A percentile compares a stretch with the other conserved stretches of the same genome.
phyloP scores from a whole-genome alignment of 2,797 vertebrate species.

The Leptodactylus fallax region DNA sequence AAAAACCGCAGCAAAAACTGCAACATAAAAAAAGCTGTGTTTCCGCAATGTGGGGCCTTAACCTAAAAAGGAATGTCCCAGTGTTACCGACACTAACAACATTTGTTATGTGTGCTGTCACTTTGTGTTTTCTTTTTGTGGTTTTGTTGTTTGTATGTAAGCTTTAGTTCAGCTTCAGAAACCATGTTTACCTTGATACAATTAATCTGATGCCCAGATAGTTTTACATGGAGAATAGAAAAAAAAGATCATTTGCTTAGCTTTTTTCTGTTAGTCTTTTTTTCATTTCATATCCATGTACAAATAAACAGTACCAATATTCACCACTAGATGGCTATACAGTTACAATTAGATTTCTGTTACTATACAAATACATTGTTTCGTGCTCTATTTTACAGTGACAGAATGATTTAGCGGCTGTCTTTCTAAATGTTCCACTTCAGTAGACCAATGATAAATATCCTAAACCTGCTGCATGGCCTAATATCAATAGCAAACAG shows the following conservation, averaged over 20 bases:
- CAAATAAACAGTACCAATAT: neutral
- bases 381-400: conserved; percentile 69
- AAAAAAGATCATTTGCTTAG: neutral
- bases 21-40: too few species aligned
- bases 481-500: conserved; percentile 69
- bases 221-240: too few species aligned
- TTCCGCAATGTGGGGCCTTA: too few species aligned
- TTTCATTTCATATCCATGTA: neutral
- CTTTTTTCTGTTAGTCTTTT: neutral
- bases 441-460: conserved; percentile 75
- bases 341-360: neutral
- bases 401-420: conserved; percentile 78
- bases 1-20: too few species aligned
- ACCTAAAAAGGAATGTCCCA: too few species aligned
- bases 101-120: too few species aligned
- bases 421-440: conserved; percentile 77
- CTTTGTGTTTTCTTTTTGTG: too few species aligned
- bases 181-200: too few species aligned
- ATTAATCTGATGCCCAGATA: too few species aligned
- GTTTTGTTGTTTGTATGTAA: too few species aligned
- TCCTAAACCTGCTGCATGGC: conserved; percentile 74
- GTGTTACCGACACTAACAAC: too few species aligned
- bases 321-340: conserved; percentile 34
- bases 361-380: conserved; percentile 65
- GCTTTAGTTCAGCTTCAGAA: neutral